Evolutionary conservation across 2,888 invertebrate genomes (phyloP).

Genomic region (Conops quadrifasciatus): DNA sequence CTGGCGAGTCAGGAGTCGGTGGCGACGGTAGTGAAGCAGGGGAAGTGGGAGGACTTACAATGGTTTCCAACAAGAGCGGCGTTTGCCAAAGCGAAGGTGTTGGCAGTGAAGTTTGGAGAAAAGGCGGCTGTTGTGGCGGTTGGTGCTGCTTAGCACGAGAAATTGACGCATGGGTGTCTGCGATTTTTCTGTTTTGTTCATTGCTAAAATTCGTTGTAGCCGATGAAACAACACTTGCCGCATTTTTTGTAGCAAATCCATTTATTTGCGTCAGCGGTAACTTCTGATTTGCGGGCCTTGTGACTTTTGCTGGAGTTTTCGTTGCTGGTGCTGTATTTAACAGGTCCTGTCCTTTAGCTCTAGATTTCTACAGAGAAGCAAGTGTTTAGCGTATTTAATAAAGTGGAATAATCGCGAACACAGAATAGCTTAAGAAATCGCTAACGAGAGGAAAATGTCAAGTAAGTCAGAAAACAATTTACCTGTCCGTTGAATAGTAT

Average conservation of each 20-base stretch:
- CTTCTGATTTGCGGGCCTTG: conserved; percentile 37
- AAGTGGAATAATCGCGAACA: not conserved
- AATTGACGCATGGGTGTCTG: conserved; percentile 56
- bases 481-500: conserved; percentile 65
- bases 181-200: conserved; percentile 48
- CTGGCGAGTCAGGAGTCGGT: conserved; percentile 41
- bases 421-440: not conserved
- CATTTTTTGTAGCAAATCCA: conserved; percentile 52
- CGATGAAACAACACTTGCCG: conserved; percentile 41
- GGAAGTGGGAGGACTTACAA: conserved; percentile 53
- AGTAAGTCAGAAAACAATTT: not conserved
- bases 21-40: conserved; percentile 53
- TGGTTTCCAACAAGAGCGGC: conserved; percentile 55
- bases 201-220: conserved; percentile 52
- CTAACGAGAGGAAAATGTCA: not conserved
- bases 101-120: conserved; percentile 48
- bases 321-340: conserved; percentile 22
- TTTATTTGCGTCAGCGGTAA: conserved; percentile 47
- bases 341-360: conserved; percentile 17
- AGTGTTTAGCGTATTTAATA: not conserved
- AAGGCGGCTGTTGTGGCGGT: conserved; percentile 42
- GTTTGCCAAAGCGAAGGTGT: conserved; percentile 61
- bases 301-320: conserved; percentile 29
- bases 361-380: conserved; percentile 16
- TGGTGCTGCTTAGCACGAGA: conserved; percentile 57